Conservation (phyloP, 92 coral and sea anemone species). For the Epizoanthus scotinus region DNA sequence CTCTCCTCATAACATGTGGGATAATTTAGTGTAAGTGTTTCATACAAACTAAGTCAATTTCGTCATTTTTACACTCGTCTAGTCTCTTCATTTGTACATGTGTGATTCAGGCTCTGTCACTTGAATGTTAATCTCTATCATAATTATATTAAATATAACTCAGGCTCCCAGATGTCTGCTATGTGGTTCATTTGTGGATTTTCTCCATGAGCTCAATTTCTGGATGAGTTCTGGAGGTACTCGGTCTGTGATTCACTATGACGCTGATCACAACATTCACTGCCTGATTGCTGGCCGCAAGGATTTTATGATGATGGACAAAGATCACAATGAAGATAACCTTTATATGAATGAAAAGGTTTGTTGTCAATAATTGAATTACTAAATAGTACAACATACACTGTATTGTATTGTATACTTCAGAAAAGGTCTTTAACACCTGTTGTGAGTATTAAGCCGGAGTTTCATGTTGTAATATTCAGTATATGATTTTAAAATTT, state of each 20-base stretch:
- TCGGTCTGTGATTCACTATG: slow-evolving; percentile 89
- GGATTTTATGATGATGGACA: slow-evolving; percentile 90
- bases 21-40: too few relatives aligned
- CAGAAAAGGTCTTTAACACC: neutral
- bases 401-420: too few relatives aligned
- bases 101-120: too few relatives aligned
- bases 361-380: neutral
- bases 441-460: too few relatives aligned
- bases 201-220: slow-evolving; percentile 93
- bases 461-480: too few relatives aligned
- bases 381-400: neutral
- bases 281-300: slow-evolving; percentile 91
- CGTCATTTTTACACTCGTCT: too few relatives aligned
- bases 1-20: too few relatives aligned
- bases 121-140: neutral
- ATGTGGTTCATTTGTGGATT: slow-evolving; percentile 92
- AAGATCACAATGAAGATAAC: slow-evolving; percentile 49
- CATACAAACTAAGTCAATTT: too few relatives aligned
- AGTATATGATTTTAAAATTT: too few relatives aligned
- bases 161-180: slow-evolving; percentile 89
- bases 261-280: slow-evolving; percentile 95
- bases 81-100: too few relatives aligned
- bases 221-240: slow-evolving; percentile 99
- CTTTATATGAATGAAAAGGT: slow-evolving; percentile 86
- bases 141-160: neutral